Evolutionary conservation across 1,140 invertebrate genomes (phyloP), one percentile per base, ranked within the genome.

Genomic region (Chelonus insularis): DNA sequence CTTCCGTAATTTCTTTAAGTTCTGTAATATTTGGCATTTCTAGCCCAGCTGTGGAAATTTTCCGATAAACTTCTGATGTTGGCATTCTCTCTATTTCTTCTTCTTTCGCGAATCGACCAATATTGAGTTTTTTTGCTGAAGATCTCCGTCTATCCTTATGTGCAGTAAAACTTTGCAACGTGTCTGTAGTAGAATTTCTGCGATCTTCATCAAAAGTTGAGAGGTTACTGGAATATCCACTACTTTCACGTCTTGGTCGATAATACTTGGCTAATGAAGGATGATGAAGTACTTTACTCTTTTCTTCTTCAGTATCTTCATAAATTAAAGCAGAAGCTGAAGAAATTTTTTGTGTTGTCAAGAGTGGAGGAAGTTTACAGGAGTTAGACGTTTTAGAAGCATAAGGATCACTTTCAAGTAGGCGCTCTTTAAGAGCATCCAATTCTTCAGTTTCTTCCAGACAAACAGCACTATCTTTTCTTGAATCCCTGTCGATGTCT

Each of bases 161-260:
- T 23, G 37, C 50, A 0, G 57, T 45, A 9, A 67, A 45, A 2
- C 69, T 71, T 23, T 68, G 69, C n/a, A 62, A 56, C 5, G 64
- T 41, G 16, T 74, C 67, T 12, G 47, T 36, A 1, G 60, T 64
- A 0, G 72, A 70, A 20, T 60, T 70, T 14, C 72, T 69, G 9
- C 69, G 45, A 32, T 76, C 76, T 25, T 79, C 77, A 67, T 78
- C 77, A 43, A 79, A 74, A 1, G 76, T 79, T 6, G 72, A 71
- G 16, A 75, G 52, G 8, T 69, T 77, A 54, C 75, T 78, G 6
- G 63, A 72, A 62, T 79, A 78, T 1, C 77, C 77, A 32, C 76
- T 76, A 54, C 76, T 78, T 58, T 76, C 74, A 12, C 77, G 68
- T 16, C 77, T 67, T 1, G 74, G 69, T 12, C 68, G 61, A 14